Evolutionary conservation across 2,113 vertebrate species (phyloP).

Genomic region (Chaenocephalus aceratus): DNA sequence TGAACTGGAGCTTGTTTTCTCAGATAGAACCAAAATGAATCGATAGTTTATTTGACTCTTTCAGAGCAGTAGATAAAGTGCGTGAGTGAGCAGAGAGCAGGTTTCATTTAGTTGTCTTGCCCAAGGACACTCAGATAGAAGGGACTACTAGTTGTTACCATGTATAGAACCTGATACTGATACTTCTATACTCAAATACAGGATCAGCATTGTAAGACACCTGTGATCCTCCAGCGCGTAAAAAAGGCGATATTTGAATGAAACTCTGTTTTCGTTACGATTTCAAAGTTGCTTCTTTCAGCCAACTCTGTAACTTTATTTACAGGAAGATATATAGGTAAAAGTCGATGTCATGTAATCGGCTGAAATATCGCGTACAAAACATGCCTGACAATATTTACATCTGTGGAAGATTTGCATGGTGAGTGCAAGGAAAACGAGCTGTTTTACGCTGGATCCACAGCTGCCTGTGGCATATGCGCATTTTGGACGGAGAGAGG

Average conservation of each 20-base stretch:
- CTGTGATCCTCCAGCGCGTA: constrained; percentile 20
- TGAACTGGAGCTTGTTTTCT: not conserved
- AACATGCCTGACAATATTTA: not conserved
- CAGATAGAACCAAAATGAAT: not conserved
- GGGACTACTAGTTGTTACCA: not conserved
- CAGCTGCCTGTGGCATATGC: constrained; percentile 33
- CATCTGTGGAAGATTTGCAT: not conserved
- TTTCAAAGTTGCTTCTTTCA: constrained; percentile 11
- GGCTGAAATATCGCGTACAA: not conserved
- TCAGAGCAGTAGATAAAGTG: not conserved
- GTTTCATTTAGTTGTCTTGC: constrained; percentile 14
- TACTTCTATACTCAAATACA: not conserved
- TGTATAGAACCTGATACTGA: constrained; percentile 20
- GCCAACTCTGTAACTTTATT: constrained; percentile 5
- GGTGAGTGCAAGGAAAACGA: constrained; percentile 5
- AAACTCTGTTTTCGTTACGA: not conserved
- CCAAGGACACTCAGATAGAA: constrained; percentile 28
- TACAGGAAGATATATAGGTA: not conserved
- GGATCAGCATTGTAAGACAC: not conserved
- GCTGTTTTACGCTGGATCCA: constrained; percentile 20
- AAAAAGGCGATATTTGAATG: constrained; percentile 15
- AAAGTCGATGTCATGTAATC: not conserved
- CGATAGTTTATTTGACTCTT: constrained; percentile 12
- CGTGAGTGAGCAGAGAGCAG: not conserved
- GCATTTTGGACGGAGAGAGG: not conserved